These are phyloP conservation scores for Halichoerus grypus DNA, from an alignment of 2,113 vertebrate species.

Conservation along the genomic window DNA sequence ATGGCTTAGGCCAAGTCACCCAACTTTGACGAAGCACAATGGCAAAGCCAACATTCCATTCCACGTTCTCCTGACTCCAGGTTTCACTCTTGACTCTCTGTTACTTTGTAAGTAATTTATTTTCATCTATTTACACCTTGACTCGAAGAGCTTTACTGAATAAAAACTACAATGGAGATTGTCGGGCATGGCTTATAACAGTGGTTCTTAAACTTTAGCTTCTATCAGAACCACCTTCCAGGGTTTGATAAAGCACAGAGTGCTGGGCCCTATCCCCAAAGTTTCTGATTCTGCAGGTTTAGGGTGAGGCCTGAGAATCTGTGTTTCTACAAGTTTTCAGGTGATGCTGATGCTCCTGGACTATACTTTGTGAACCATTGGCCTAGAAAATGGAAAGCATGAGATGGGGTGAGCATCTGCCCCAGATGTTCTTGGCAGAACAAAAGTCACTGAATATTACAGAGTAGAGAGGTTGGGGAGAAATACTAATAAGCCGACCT, in stretches of 20 bases:
- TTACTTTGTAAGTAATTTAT: neutral
- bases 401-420: neutral
- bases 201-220: neutral
- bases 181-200: neutral
- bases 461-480: neutral
- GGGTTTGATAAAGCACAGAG: neutral
- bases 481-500: neutral
- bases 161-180: neutral
- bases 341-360: neutral
- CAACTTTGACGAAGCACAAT: neutral
- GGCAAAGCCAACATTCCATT: neutral
- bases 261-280: rapidly evolving
- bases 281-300: neutral
- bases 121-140: neutral
- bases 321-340: neutral
- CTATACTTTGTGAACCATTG: neutral
- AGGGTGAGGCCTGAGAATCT: neutral
- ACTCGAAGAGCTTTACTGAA: neutral
- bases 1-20: neutral
- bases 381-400: neutral
- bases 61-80: neutral
- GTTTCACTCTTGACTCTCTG: neutral
- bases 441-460: neutral
- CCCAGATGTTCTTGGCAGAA: neutral
- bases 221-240: neutral